Conservation (phyloP, 2,797 vertebrate genomes). For the Clarias platycephalus region DNA sequence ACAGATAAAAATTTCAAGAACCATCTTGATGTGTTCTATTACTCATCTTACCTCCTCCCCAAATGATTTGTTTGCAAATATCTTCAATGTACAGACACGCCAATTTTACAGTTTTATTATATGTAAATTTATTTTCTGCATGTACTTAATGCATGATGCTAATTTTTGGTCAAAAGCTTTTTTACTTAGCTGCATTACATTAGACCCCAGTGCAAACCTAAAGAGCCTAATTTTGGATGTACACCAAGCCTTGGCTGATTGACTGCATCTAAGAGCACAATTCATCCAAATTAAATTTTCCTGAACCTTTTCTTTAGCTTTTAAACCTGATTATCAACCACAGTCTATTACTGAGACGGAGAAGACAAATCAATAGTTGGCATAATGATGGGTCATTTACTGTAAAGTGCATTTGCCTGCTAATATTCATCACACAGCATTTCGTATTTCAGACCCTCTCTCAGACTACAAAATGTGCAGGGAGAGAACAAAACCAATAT, state of each 20-base stretch:
- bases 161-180: neutral
- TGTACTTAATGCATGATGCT: neutral
- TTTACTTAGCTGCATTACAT: neutral
- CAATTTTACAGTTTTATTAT: too few relatives aligned
- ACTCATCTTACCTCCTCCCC: too few relatives aligned
- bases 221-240: neutral
- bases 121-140: neutral
- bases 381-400: slow-evolving; percentile 25
- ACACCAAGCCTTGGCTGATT: slow-evolving; percentile 9
- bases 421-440: slow-evolving; percentile 27
- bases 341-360: neutral
- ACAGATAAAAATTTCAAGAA: too few relatives aligned
- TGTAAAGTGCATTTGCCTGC: slow-evolving; percentile 25
- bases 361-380: slow-evolving; percentile 25
- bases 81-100: too few relatives aligned
- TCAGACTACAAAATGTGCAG: neutral
- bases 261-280: slow-evolving; percentile 9
- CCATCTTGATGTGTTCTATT: too few relatives aligned
- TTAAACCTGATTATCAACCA: slow-evolving; percentile 32
- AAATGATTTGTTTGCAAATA: too few relatives aligned
- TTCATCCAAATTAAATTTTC: slow-evolving; percentile 17
- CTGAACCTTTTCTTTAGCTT: slow-evolving; percentile 29
- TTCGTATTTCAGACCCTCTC: slow-evolving; percentile 13
- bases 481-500: neutral
- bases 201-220: neutral